Evolutionary conservation across 2,888 invertebrate species (phyloP).

Genomic region (Drosophila tanythrix): DNA sequence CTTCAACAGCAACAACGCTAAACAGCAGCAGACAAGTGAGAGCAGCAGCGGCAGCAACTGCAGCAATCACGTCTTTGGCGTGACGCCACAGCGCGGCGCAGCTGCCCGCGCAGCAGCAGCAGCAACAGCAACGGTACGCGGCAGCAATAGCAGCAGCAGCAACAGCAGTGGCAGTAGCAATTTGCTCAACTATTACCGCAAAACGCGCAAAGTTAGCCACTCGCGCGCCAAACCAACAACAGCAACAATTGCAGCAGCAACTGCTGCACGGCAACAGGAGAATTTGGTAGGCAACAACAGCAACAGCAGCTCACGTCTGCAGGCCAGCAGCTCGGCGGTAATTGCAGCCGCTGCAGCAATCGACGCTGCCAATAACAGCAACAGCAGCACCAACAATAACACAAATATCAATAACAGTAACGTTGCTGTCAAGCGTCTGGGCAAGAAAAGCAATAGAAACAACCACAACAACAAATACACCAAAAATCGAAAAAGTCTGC

Average conservation of each 20-base stretch:
- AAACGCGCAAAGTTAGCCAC: conserved; percentile 83
- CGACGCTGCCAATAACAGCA: conserved; percentile 35
- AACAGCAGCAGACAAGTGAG: conserved; percentile 27
- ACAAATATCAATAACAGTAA: conserved; percentile 30
- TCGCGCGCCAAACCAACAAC: conserved; percentile 51
- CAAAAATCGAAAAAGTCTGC: conserved; percentile 73
- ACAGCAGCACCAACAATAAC: conserved; percentile 6
- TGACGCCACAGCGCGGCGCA: conserved; percentile 65
- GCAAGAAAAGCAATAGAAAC: conserved; percentile 36
- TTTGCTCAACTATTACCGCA: conserved; percentile 84
- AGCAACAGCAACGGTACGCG: conserved; percentile 15
- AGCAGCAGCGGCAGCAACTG: conserved; percentile 8
- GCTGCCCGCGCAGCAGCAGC: conserved; percentile 31
- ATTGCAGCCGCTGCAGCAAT: conserved; percentile 64
- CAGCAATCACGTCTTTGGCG: conserved; percentile 33
- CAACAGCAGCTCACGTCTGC: conserved; percentile 40
- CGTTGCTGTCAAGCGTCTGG: conserved; percentile 39
- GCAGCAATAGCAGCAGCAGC: background rate
- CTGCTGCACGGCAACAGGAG: conserved; percentile 16
- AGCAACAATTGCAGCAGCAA: conserved; percentile 30
- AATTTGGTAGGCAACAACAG: conserved; percentile 8
- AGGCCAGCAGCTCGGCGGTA: conserved; percentile 54
- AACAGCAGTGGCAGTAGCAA: conserved; percentile 64
- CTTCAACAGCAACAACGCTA: conserved; percentile 22
- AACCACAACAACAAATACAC: conserved; percentile 49